These are phyloP conservation scores for Heliconius aoede DNA, from an alignment of 2,888 invertebrate species.

Conservation along the genomic window DNA sequence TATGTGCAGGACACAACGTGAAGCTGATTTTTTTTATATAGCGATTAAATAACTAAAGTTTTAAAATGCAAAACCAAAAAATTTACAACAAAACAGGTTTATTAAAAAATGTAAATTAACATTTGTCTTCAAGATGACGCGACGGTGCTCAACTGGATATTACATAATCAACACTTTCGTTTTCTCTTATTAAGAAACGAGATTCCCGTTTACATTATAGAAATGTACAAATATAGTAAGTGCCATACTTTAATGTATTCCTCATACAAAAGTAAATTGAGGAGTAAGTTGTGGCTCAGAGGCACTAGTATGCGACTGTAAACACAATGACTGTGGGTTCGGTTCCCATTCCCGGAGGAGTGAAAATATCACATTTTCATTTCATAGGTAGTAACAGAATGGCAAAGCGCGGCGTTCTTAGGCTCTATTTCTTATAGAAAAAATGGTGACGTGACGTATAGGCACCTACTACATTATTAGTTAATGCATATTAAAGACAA, in stretches of 20 bases:
- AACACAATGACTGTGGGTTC: too few species aligned
- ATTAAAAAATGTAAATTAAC: conserved; percentile 5
- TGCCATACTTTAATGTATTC: not conserved
- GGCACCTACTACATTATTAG: conserved; percentile 8
- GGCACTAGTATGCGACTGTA: too few species aligned
- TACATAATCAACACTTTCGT: conserved; percentile 34
- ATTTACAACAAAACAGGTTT: not conserved
- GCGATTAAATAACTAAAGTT: not conserved
- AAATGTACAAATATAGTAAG: not conserved
- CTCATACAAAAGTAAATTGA: too few species aligned
- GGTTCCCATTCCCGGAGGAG: too few species aligned
- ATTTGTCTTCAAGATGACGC: not conserved
- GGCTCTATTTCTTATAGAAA: too few species aligned
- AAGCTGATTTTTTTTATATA: not conserved
- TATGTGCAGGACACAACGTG: too few species aligned
- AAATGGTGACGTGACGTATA: not conserved
- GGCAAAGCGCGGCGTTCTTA: too few species aligned
- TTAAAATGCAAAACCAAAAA: not conserved
- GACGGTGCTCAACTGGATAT: conserved; percentile 14
- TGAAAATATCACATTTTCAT: too few species aligned
- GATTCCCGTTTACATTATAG: conserved; percentile 9
- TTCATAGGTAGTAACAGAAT: too few species aligned
- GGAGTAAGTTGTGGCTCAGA: too few species aligned
- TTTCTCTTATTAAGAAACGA: conserved; percentile 28
- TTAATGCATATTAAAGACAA: conserved; percentile 26